These are phyloP conservation scores for Amniataba percoides DNA, from an alignment of 2,797 vertebrate genomes.

Conservation along the genomic window DNA sequence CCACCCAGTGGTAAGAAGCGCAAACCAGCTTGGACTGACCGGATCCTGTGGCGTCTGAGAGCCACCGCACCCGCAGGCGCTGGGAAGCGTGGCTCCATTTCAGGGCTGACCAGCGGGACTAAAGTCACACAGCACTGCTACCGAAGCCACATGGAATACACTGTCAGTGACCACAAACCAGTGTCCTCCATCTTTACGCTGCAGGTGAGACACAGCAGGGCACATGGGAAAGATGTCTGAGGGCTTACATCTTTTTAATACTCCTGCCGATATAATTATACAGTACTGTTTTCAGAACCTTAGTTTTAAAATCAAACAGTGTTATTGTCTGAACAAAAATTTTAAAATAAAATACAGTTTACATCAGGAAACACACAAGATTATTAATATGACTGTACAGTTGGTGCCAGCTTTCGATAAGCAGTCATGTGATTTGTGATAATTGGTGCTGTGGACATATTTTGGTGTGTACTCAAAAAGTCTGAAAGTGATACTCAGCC, in stretches of 20 bases:
- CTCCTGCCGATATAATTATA: not conserved
- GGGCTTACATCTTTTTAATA: not conserved
- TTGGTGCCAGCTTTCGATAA: not conserved
- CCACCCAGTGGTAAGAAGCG: constrained; percentile 92
- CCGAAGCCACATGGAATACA: constrained; percentile 96
- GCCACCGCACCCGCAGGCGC: constrained; percentile 68
- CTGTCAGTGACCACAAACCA: constrained; percentile 96
- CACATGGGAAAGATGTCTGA: constrained; percentile 1
- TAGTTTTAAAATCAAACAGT: not conserved
- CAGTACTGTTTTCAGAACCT: not conserved
- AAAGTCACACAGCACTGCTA: constrained; percentile 94
- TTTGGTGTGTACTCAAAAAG: not conserved
- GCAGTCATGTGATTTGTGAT: not conserved
- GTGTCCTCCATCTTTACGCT: constrained; percentile 95
- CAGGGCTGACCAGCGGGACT: constrained; percentile 81
- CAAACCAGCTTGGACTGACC: constrained; percentile 98
- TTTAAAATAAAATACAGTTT: not conserved
- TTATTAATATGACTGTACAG: not conserved
- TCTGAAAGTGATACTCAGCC: not conserved
- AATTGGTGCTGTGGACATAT: not conserved
- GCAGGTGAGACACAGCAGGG: constrained; percentile 84
- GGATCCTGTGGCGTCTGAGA: constrained; percentile 96
- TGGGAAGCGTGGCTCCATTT: constrained; percentile 80
- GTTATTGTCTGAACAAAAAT: not conserved
- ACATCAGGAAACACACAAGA: not conserved